Conservation (phyloP, 2,888 invertebrate genomes). For the Perdita meconis region DNA sequence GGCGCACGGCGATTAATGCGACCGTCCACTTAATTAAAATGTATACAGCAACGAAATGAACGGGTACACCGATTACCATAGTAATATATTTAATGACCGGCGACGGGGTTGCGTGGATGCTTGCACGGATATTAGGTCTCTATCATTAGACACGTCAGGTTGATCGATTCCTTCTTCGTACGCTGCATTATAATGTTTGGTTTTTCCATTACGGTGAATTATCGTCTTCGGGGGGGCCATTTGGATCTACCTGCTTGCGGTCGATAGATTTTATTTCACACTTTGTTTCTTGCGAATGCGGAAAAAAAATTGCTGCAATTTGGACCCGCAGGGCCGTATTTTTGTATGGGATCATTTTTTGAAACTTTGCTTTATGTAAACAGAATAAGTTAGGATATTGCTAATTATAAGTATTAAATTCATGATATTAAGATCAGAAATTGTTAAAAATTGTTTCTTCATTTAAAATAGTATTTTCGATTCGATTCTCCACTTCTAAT, state of each 20-base stretch:
- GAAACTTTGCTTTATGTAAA: no score
- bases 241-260: neutral
- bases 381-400: no score
- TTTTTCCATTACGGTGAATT: constrained; percentile 36
- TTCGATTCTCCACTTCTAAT: no score
- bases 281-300: neutral
- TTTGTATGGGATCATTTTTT: no score
- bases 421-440: no score
- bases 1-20: constrained; percentile 31
- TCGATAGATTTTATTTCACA: neutral
- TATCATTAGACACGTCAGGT: constrained; percentile 40
- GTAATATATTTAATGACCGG: constrained; percentile 38
- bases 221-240: constrained; percentile 10
- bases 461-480: no score
- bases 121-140: constrained; percentile 44
- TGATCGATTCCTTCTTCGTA: constrained; percentile 26
- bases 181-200: constrained; percentile 36
- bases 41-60: constrained; percentile 49
- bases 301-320: no score
- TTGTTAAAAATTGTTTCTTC: no score
- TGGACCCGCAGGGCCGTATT: no score
- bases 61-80: constrained; percentile 41
- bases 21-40: constrained; percentile 60
- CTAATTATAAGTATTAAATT: no score
- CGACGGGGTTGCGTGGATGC: constrained; percentile 32